Percentiles rank a stretch among this genome's conserved stretches.
Conservation (phyloP, 2,113 vertebrate species). For the Myrmecophaga tridactyla region DNA sequence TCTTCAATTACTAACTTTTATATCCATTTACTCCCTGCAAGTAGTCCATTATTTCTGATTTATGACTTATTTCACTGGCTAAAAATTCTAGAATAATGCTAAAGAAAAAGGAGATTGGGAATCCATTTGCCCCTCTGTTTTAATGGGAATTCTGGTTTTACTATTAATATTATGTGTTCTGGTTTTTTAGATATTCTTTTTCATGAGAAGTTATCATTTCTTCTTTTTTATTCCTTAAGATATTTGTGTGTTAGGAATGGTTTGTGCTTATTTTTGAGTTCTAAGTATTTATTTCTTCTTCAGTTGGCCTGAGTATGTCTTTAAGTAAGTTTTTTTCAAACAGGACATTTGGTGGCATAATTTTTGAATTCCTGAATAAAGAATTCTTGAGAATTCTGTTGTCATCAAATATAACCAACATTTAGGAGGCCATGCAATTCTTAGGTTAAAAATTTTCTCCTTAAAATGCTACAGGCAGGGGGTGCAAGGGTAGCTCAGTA, state of each 20-base stretch:
- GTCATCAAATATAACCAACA: neutral
- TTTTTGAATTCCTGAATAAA: conserved; percentile 1
- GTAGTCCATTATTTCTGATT: conserved; percentile 13
- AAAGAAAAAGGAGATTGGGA: neutral
- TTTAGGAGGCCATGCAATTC: neutral
- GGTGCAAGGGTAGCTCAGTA: too few relatives aligned
- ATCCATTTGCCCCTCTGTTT: neutral
- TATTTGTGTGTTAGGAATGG: neutral
- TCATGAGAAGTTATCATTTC: neutral
- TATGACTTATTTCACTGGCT: neutral
- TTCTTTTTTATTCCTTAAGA: neutral
- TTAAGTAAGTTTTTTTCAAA: neutral
- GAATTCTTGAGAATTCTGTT: neutral
- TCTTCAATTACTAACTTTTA: neutral
- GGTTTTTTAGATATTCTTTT: neutral
- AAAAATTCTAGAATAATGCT: neutral
- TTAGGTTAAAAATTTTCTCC: neutral
- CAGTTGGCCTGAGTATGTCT: neutral
- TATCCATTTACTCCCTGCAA: neutral
- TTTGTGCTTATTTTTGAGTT: neutral
- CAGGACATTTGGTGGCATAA: neutral
- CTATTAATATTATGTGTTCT: neutral
- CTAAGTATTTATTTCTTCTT: conserved; percentile 27
- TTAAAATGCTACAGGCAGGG: conserved; percentile 5
- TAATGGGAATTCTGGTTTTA: conserved; percentile 5